Base-by-base conservation (phyloP, 2,888 invertebrate genomes). In the Euplexia lucipara region DNA sequence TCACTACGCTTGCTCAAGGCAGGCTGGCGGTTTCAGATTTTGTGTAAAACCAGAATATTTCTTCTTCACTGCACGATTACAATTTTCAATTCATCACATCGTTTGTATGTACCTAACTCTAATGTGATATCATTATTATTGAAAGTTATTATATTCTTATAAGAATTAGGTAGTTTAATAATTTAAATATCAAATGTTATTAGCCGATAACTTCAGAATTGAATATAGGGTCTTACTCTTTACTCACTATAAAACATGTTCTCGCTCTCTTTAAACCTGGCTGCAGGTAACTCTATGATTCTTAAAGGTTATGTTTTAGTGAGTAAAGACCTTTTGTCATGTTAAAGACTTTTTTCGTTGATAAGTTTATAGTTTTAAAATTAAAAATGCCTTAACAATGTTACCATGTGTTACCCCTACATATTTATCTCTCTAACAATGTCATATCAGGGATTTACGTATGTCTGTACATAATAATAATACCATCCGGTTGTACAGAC, bases 81-180 rank as follows among this genome's bases (percentile, higher is more conserved):
- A 37, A 60, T 70, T 67, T 61, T 64, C 65, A 75, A 61, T 79
- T 78, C 68, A 75, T 63, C 71, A 79, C 75, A 66, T 68, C 70
- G n/a, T 62, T 58, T 62, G 42, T 69, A 73, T 62, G 42, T 69
- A 73, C 70, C 65, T 79, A 80, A 75, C 67, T 82, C 65, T 75
- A 66, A 81, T 82, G 81, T 81, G 81, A 81, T 81, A 81, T 76
- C 62, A 68, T 61, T 66, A 70, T 71, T 78, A 70, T 72, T 67
- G 48, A 74, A 67, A 61, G 57, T 78, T 66, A 71, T 70, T 60
- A 66, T 69, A 34, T 68, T 48, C 52, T 45, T 66, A 12, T 59
- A 66, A 59, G 60, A 47, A 59, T n/a, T 57, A 26, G 26, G 5
- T 81, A 70, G 61, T 62, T 64, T 61, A 66, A 51, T 69, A 42